These are phyloP conservation scores for Psix sp. DNA, from an alignment of 1,140 invertebrate genomes.

Conservation along the genomic window DNA sequence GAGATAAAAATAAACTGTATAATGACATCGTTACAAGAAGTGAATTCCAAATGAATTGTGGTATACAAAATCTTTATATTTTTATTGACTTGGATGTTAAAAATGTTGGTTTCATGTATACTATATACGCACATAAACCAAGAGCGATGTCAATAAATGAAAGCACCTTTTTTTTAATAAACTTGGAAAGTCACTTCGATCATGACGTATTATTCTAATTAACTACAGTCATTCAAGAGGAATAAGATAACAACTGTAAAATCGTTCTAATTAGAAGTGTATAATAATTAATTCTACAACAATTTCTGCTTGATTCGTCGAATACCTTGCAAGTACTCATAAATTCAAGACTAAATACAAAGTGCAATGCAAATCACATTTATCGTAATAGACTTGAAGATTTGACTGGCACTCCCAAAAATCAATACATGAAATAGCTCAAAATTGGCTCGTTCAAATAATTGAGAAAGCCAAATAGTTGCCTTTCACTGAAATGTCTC, in stretches of 20 bases:
- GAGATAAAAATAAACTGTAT: not conserved
- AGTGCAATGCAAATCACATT: too few species aligned
- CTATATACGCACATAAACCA: not conserved
- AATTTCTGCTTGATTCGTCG: conserved; percentile 29
- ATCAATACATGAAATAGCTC: conserved; percentile 56
- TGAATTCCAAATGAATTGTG: conserved; percentile 10
- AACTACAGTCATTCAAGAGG: not conserved
- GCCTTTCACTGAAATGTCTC: conserved; percentile 49
- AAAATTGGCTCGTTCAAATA: too few species aligned
- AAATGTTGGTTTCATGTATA: too few species aligned
- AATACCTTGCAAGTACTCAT: conserved; percentile 33
- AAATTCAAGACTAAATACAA: too few species aligned
- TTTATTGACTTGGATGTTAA: not conserved
- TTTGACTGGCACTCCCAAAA: too few species aligned
- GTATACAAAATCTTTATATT: conserved; percentile 6
- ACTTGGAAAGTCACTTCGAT: too few species aligned
- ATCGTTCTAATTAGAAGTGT: conserved; percentile 35
- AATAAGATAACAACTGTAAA: conserved; percentile 8
- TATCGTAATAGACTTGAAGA: too few species aligned
- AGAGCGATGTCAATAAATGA: not conserved
- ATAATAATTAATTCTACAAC: conserved; percentile 49
- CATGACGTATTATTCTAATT: conserved; percentile 2
- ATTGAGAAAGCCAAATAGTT: conserved; percentile 49
- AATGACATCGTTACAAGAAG: not conserved
- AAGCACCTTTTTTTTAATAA: too few species aligned